A percentile compares a stretch with the other conserved stretches of the same genome.
These are phyloP conservation scores for Drosophila leonis DNA, from an alignment of 2,888 invertebrate species.

Conservation along the genomic window DNA sequence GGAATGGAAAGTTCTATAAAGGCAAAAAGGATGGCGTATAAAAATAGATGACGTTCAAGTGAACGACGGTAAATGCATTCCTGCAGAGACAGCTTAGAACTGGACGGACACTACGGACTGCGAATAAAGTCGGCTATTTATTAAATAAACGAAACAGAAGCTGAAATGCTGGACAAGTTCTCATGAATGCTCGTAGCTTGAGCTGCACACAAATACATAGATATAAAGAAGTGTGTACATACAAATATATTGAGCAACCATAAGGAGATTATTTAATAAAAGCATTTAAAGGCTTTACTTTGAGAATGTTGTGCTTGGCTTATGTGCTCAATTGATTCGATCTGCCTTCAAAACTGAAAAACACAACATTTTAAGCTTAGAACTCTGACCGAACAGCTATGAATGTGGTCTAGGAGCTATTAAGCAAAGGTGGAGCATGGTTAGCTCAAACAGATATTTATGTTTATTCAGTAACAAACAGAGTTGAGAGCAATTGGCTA, in stretches of 20 bases:
- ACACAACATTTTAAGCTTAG: neutral
- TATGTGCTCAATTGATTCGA: conserved; percentile 6
- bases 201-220: conserved; percentile 1
- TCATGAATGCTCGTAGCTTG: neutral
- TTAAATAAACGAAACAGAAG: conserved; percentile 44
- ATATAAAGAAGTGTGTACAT: neutral
- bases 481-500: neutral
- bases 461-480: neutral
- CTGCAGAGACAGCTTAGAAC: conserved; percentile 37
- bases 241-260: neutral
- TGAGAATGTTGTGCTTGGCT: neutral
- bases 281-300: conserved; percentile 15
- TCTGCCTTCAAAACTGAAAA: neutral
- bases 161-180: conserved; percentile 11
- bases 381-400: neutral
- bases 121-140: conserved; percentile 41
- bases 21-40: conserved; percentile 39
- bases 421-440: neutral
- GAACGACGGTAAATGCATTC: conserved; percentile 58
- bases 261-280: conserved; percentile 4
- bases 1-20: conserved; percentile 21
- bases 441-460: too few relatives aligned
- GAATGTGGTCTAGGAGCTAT: neutral
- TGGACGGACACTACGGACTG: conserved; percentile 8
- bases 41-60: conserved; percentile 49